A percentile compares a stretch with the other conserved stretches of the same genome.
Conservation (phyloP, 2,797 vertebrate species). For the Aselliscus stoliczkanus region DNA sequence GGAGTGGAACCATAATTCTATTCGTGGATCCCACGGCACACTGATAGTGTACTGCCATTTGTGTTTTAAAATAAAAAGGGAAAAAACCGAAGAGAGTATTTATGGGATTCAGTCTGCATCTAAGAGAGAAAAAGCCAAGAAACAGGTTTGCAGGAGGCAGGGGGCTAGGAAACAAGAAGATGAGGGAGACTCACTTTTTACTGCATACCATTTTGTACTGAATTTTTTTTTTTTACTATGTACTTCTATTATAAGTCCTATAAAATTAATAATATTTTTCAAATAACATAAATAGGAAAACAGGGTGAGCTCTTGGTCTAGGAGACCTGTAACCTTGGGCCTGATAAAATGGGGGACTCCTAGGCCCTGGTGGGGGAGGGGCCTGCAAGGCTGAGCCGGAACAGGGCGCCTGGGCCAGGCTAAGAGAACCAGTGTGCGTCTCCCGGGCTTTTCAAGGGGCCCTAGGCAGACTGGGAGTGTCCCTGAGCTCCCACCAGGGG, state of each 20-base stretch:
- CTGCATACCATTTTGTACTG: background rate
- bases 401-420: background rate
- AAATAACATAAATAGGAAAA: background rate
- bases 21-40: background rate
- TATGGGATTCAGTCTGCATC: background rate
- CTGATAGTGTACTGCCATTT: background rate
- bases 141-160: background rate
- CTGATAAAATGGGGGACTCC: background rate
- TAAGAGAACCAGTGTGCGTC: no score
- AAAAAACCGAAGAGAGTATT: background rate
- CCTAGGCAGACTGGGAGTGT: background rate
- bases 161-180: background rate
- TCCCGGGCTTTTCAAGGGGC: background rate
- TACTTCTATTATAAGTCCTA: background rate
- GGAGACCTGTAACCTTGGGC: background rate
- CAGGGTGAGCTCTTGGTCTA: background rate
- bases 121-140: background rate
- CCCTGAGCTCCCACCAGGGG: background rate
- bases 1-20: background rate
- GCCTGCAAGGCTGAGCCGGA: background rate
- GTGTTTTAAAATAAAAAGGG: background rate
- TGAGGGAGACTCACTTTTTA: background rate
- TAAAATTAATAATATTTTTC: background rate
- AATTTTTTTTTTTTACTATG: background rate
- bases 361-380: background rate